Percentiles rank a stretch among this genome's conserved stretches.
phyloP scores from a whole-genome alignment of 1,140 invertebrate genomes.

The Sycophila sp. region DNA sequence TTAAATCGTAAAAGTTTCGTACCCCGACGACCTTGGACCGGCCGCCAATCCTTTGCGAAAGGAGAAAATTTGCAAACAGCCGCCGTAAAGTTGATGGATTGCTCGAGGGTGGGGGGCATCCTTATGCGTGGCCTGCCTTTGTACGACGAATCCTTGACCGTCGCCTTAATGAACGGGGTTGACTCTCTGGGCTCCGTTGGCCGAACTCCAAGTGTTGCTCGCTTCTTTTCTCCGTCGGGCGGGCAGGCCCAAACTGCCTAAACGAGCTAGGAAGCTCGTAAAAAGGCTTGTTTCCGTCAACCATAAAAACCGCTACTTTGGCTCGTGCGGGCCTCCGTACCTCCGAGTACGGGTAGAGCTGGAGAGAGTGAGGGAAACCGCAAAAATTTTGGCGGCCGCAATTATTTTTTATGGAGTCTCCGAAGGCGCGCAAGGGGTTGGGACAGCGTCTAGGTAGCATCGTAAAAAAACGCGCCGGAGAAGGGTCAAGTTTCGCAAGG shows the following conservation, averaged over 20 bases:
- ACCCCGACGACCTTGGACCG: conserved; percentile 42
- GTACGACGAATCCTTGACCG: conserved; percentile 37
- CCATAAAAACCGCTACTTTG: conserved; percentile 55
- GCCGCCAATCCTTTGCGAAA: conserved; percentile 51
- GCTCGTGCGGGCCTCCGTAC: conserved; percentile 34
- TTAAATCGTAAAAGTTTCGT: conserved; percentile 55
- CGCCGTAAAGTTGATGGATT: conserved; percentile 56
- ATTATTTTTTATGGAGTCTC: conserved; percentile 51
- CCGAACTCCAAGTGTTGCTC: too few species aligned
- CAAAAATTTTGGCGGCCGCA: conserved; percentile 49
- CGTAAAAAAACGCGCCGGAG: conserved; percentile 52
- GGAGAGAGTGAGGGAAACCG: conserved; percentile 48
- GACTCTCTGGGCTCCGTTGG: too few species aligned
- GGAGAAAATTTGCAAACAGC: conserved; percentile 53
- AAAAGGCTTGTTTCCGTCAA: conserved; percentile 51
- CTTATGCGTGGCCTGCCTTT: too few species aligned
- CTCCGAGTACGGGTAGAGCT: not conserved
- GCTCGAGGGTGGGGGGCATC: conserved; percentile 26
- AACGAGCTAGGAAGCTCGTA: conserved; percentile 25
- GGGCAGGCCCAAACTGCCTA: not conserved
- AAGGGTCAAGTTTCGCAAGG: conserved; percentile 54
- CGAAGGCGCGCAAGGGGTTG: conserved; percentile 51
- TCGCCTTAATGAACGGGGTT: conserved; percentile 38
- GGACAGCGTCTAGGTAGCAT: conserved; percentile 47
- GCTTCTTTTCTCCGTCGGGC: too few species aligned